Base-by-base conservation (phyloP, 2,797 vertebrate genomes). In the Xenops minutus region DNA sequence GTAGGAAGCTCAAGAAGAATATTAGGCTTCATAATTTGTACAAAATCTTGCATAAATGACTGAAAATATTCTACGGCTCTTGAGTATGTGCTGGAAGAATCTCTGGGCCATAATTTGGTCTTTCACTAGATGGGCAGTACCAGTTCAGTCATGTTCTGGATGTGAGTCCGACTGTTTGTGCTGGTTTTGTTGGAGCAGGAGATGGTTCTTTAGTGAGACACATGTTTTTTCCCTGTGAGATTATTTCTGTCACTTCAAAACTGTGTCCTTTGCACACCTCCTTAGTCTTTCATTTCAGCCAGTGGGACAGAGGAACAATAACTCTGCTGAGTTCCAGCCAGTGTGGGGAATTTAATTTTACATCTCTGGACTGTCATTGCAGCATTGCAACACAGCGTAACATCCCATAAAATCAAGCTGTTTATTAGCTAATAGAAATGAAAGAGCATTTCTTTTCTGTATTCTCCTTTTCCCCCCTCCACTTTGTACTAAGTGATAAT, bases 321-420 rank as follows among this genome's bases (percentile, higher is more conserved):
- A 85, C 61, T 90, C 64, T 56, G 49, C 37, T 66, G 58, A 46
- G 22, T 81, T 92, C 83, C 79, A 91, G 36, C 58, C 78, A 62
- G 39, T 39, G 54, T 79, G 62, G 72, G 85, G 77, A 86, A 85
- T 89, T 89, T 54, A 75, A 75, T 89, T 93, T 55, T 88, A 19
- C 43, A 61, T n/a, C 56, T 24, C 56, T 62, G 66, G 64, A 68
- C 66, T 78, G 43, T 34, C 66, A 66, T 44, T 89, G 51, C 32
- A 51, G 56, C 71, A 61, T 66, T 87, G 54, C 54, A 75, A 72
- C 36, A 43, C 22, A n/a, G 68, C 5, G 46, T 52, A 91, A 71
- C 59, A 10, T 66, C 78, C 49, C 64, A 62, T 84, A 88, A 97
- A 92, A 95, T 76, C 74, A 92, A 93, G 51, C 43, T 63, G 52